A percentile compares a stretch with the other conserved stretches of the same genome.
Evolutionary conservation across 1,140 invertebrate genomes (phyloP).

Genomic region (Monochamus saltuarius): DNA sequence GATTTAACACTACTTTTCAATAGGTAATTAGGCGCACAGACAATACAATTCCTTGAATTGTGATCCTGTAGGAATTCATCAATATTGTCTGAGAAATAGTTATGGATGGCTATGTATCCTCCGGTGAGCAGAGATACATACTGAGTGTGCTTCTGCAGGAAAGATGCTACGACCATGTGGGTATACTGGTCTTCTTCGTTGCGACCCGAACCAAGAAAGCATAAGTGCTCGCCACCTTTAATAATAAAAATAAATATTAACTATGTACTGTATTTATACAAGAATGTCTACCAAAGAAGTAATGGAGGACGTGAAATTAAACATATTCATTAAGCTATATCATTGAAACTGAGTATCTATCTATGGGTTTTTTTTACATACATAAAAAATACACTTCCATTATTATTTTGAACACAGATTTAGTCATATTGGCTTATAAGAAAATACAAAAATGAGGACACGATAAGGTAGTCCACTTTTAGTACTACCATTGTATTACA

Average conservation of each 20-base stretch:
- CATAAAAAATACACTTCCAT: too few species aligned
- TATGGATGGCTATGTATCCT: constrained; percentile 88
- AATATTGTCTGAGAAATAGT: constrained; percentile 79
- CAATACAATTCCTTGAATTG: constrained; percentile 73
- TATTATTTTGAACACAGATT: too few species aligned
- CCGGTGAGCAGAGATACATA: constrained; percentile 92
- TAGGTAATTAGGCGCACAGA: constrained; percentile 65
- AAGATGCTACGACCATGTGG: constrained; percentile 97
- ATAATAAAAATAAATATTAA: constrained; percentile 2
- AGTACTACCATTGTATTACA: too few species aligned
- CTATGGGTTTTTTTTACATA: too few species aligned
- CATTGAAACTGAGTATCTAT: too few species aligned
- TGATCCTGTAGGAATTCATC: constrained; percentile 80
- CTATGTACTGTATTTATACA: too few species aligned
- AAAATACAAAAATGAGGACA: too few species aligned
- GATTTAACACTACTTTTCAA: constrained; percentile 50
- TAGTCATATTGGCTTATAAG: too few species aligned
- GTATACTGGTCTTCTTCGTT: constrained; percentile 96
- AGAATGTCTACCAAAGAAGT: too few species aligned
- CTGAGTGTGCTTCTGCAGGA: constrained; percentile 90
- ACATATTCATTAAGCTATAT: too few species aligned
- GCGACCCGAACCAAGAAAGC: constrained; percentile 94
- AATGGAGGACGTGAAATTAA: too few species aligned
- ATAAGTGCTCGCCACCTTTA: constrained; percentile 84
- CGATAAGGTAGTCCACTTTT: too few species aligned